Evolutionary conservation across 2,113 vertebrate species (phyloP).

Genomic region (Stigmatopora argus): DNA sequence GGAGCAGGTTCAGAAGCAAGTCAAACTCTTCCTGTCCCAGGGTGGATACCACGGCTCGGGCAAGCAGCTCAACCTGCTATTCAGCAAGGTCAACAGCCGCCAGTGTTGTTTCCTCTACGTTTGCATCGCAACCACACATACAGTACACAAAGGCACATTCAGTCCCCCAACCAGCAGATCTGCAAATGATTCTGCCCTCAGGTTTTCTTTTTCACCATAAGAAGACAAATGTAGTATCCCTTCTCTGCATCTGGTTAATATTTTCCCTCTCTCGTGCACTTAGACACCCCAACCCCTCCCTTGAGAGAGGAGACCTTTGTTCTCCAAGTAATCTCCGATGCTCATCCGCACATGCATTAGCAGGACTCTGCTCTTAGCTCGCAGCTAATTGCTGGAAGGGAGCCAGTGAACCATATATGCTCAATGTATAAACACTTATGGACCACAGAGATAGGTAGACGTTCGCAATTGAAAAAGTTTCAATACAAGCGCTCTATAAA

Average conservation of each 20-base stretch:
- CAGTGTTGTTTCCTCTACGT: slow-evolving; percentile 11
- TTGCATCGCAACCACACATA: slow-evolving; percentile 20
- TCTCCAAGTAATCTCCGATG: slow-evolving; percentile 20
- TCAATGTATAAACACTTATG: background rate
- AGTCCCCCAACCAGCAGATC: background rate
- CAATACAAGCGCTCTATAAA: background rate
- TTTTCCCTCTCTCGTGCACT: slow-evolving; percentile 14
- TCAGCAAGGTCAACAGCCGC: slow-evolving; percentile 85
- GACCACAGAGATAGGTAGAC: slow-evolving; percentile 4
- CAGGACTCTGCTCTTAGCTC: slow-evolving; percentile 19
- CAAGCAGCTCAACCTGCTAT: slow-evolving; percentile 98
- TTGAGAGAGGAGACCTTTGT: slow-evolving; percentile 9
- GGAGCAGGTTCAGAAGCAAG: slow-evolving; percentile 98
- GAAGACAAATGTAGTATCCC: slow-evolving; percentile 1
- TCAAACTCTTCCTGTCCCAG: slow-evolving; percentile 97
- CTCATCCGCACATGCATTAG: slow-evolving; percentile 28
- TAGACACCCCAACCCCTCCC: slow-evolving; percentile 18
- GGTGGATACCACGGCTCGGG: slow-evolving; percentile 97
- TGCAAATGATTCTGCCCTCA: slow-evolving; percentile 8
- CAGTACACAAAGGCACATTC: slow-evolving; percentile 14
- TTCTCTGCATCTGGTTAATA: slow-evolving; percentile 23
- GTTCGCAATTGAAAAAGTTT: background rate
- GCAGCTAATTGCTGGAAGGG: slow-evolving; percentile 28
- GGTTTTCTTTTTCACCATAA: slow-evolving; percentile 8
- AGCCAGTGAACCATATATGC: slow-evolving; percentile 3